Evolutionary conservation across 2,888 invertebrate species (phyloP).

Genomic region (Tridacna crocea): DNA sequence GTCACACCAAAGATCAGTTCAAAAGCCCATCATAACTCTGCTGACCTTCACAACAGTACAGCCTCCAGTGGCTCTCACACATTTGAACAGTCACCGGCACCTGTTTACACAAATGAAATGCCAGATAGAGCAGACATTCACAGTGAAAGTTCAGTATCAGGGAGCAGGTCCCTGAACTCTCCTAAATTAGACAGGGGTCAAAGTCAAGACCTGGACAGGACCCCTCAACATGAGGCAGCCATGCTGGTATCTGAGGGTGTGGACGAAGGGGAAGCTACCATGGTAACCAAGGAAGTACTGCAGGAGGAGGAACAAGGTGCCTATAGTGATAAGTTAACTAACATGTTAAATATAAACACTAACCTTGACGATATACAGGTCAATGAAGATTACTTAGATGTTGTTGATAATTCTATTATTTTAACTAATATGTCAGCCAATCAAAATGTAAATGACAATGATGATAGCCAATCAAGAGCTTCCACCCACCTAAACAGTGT

Average conservation of each 20-base stretch:
- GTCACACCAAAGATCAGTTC: constrained; percentile 81
- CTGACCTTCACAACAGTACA: constrained; percentile 79
- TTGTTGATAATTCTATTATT: constrained; percentile 66
- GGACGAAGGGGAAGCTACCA: constrained; percentile 37
- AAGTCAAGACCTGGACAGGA: constrained; percentile 58
- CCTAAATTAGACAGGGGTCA: constrained; percentile 75
- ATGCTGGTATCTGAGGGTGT: constrained; percentile 53
- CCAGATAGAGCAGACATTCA: constrained; percentile 80
- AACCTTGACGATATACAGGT: constrained; percentile 63
- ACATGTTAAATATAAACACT: constrained; percentile 65
- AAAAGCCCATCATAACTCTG: constrained; percentile 81
- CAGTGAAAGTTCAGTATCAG: constrained; percentile 80
- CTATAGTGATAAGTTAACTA: constrained; percentile 69
- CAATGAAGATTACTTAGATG: constrained; percentile 62
- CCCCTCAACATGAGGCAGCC: constrained; percentile 51
- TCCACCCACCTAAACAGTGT: constrained; percentile 52
- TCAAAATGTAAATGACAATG: constrained; percentile 84
- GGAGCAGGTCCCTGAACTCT: constrained; percentile 78
- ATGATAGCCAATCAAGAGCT: constrained; percentile 68
- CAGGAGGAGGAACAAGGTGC: constrained; percentile 68
- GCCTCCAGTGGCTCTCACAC: constrained; percentile 83
- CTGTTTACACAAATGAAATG: constrained; percentile 64
- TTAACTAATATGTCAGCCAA: constrained; percentile 79
- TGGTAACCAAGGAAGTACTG: constrained; percentile 32
- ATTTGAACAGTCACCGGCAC: constrained; percentile 68